Evolutionary conservation across 2,113 vertebrate genomes (phyloP), one percentile per base, ranked within the genome.

Genomic region (Argyrosomus japonicus): DNA sequence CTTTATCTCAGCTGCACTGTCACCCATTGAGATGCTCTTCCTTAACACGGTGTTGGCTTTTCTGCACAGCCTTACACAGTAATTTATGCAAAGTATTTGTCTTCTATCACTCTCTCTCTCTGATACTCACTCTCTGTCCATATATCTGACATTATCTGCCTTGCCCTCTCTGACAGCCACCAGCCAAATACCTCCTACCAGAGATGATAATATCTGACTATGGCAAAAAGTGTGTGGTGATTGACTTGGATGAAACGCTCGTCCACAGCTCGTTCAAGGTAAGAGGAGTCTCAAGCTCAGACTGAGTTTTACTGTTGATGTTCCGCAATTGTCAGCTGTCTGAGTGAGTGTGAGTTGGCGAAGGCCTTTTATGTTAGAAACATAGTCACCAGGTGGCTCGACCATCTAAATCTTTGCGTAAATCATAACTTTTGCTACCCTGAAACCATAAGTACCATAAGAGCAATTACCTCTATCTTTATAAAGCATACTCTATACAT

Each of bases 261-360:
- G 98, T 99, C 82, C 98, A 99, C 95, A 99, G 98, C 94, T 99
- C 98, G 45, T 99, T 99, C 94, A 99, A 99, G 98, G 98, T 99
- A 95, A 92, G 82, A 32, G 53, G 17, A 79, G 64, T 25, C 43
- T 12, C 36, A 74, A 53, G 1, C 40, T n/a, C 21, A 57, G n/a
- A n/a, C 1, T 45, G 3, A 61, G 43, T 27, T 68, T 60, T 51
- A 23, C 21, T 71, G 14, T 64, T 67, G 18, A 23, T 61, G 17
- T 23, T 69, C 12, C 15, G 25, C 18, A 17, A 5, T 9, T 23
- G 15, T 48, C 4, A 67, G 36, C 48, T 53, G 64, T 53, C 10
- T 32, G 29, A 18, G 15, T 19, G 29, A 32, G 17, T 51, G 15
- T 61, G 29, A 79, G 32, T 27, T 45, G 14, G 51, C 7, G 4